Evolutionary conservation across 2,113 vertebrate genomes (phyloP), one percentile per base, ranked within the genome.

Genomic region (Cercopithecus mona): DNA sequence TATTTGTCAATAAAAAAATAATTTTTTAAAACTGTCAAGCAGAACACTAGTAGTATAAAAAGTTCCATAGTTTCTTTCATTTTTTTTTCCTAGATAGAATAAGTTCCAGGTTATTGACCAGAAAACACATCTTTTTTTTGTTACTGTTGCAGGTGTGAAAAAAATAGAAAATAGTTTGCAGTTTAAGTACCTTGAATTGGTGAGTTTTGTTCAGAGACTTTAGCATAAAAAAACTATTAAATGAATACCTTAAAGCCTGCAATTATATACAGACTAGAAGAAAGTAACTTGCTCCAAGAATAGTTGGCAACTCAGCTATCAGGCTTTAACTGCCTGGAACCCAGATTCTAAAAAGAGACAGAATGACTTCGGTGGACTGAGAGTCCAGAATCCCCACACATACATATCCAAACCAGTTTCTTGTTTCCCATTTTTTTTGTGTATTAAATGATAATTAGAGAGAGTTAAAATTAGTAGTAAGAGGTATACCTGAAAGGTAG

Each of bases 401-500:
- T 85, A 38, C 0, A 59, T 5, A 90, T 5, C 10, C 50, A 84
- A 52, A 66, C 70, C 59, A 86, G 40, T 83, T 93, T 93, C 22
- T 92, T 96, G 22, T 72, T 94, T 95, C 9, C 32, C 4, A 75
- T n/a, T 73, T 92, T 83, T 45, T 45, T 80, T 25, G 30, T 57
- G 18, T 95, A 48, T 78, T 95, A 96, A 94, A 96, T 94, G 75
- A 68, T 94, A 40, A 88, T 93, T 1, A 80, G 59, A 94, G 22
- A 93, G 7, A 93, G 14, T 75, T 93, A 66, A 79, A 81, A 81
- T 97, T 94, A 92, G 66, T 48, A 90, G 43, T 85, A 92, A 90
- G 38, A 96, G 57, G 13, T 81, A 84, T 27, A 86, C 43, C 43
- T 96, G 84, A 95, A 92, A 91, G 70, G 6, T 57, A 81, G 12